Evolutionary conservation across 2,888 invertebrate species (phyloP), one percentile per base, ranked within the genome.

Genomic region (Diploptera punctata): DNA sequence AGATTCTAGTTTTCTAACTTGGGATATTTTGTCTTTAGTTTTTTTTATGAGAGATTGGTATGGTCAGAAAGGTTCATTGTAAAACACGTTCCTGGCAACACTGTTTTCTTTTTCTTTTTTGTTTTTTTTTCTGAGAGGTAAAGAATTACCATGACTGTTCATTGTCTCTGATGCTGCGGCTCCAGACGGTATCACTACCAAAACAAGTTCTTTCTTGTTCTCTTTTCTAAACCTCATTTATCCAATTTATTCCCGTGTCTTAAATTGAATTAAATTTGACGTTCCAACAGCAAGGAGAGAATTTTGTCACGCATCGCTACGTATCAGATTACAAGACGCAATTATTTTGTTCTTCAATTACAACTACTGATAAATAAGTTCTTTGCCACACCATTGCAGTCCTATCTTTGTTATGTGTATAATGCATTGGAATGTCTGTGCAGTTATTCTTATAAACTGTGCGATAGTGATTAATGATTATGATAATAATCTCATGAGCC

Each of bases 181-280:
- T 24, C 26, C n/a, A 26, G 54, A 26, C 26, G 13, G 13, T 38
- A 47, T n/a, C 47, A 9, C 24, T 21, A 5, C 13, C 26, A 54
- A n/a, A 54, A 54, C 54, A 54, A 26, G 54, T 54, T 54, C 54
- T 54, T 54, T 21, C 24, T 3, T 9, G 54, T 21, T 26, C 47
- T n/a, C 54, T 54, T 21, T 21, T 26, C n/a, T 10, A 26, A 33
- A 65, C 33, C 54, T 47, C 49, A 21, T 70, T 65, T 21, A 71
- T 71, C 54, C 52, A 65, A 52, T 52, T 52, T 71, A 60, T 65
- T 29, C 65, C 61, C 52, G 49, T 5, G 71, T 65, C 49, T 62
- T 71, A 71, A 71, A 71, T 71, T 71, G 71, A 65, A 71, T 71
- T 71, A 65, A 71, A 71, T 52, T 70, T 33, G 62, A 70, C 24